These are phyloP conservation scores for Sarcophaga peregrina DNA, from an alignment of 1,140 invertebrate species.

Conservation along the genomic window DNA sequence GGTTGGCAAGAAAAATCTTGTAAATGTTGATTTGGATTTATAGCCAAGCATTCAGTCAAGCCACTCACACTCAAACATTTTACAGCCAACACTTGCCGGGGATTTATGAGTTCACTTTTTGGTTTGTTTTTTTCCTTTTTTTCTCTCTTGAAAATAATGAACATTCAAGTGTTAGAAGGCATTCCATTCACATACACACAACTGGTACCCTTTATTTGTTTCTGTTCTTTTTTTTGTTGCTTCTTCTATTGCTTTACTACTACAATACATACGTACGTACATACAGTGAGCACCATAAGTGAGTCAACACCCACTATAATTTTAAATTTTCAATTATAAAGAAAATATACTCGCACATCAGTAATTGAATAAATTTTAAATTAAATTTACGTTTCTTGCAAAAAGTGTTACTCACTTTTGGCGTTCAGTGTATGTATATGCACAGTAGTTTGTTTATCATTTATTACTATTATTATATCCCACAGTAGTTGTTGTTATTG, in stretches of 20 bases:
- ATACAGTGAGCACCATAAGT: too few species aligned
- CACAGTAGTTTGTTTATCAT: not conserved
- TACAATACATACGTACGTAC: too few species aligned
- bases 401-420: too few species aligned
- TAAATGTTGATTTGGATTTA: conserved; percentile 25
- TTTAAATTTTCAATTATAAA: too few species aligned
- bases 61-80: too few species aligned
- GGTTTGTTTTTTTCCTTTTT: not conserved
- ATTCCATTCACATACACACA: too few species aligned
- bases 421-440: too few species aligned
- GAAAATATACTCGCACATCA: too few species aligned
- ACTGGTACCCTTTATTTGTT: not conserved
- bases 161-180: not conserved
- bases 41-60: not conserved
- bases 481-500: not conserved
- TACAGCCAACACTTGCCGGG: not conserved
- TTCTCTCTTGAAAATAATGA: not conserved
- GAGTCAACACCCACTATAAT: too few species aligned
- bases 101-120: not conserved
- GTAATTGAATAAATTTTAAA: too few species aligned
- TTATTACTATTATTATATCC: not conserved
- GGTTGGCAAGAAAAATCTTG: not conserved
- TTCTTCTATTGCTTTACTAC: not conserved
- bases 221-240: too few species aligned
- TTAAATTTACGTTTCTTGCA: too few species aligned